Evolutionary conservation across 2,888 invertebrate species (phyloP), one percentile per base, ranked within the genome.

Genomic region (Pharmacophagus antenor): DNA sequence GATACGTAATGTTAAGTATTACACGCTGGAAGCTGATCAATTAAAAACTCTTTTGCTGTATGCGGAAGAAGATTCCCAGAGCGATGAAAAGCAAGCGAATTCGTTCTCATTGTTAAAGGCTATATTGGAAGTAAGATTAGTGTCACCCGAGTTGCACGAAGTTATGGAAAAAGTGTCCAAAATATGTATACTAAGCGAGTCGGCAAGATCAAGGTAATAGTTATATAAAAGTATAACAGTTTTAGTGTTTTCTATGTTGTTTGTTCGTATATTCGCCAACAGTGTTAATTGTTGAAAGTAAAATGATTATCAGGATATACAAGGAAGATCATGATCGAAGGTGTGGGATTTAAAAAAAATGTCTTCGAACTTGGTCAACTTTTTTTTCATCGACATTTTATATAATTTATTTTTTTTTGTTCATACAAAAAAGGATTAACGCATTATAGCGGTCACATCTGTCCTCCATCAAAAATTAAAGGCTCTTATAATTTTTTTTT

Each of bases 21-120:
- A 95, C 76, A 91, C 88, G 17, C 84, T 98, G 18, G 93, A 91
- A 56, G 87, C 85, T 0, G 95, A 96, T 2, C 97, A 98, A 78
- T 83, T 98, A 10, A 95, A 96, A 79, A 93, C 95, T 4, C 84
- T 98, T 0, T 85, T 99, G 12, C 87, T 96, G 1, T 98, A 98
- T 71, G 95, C 96, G 0, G 98, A 98, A 76, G 95, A 97, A 79
- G 98, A 99, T 77, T 92, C 99, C 27, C 93, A 96, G 74, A 96
- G 96, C 71, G 92, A 94, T 49, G 95, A 95, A 41, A 93, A 95
- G 68, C 97, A 98, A 75, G 93, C 96, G 0, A 96, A 96, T 41
- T 98, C 98, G 0, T 99, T 99, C 77, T 92, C 94, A 0, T 84
- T 99, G 0, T 86, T 99, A 0, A 97, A 96, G 85, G 95, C 97